Conservation (phyloP, 2,113 vertebrate species). For the Chaetops frenatus region DNA sequence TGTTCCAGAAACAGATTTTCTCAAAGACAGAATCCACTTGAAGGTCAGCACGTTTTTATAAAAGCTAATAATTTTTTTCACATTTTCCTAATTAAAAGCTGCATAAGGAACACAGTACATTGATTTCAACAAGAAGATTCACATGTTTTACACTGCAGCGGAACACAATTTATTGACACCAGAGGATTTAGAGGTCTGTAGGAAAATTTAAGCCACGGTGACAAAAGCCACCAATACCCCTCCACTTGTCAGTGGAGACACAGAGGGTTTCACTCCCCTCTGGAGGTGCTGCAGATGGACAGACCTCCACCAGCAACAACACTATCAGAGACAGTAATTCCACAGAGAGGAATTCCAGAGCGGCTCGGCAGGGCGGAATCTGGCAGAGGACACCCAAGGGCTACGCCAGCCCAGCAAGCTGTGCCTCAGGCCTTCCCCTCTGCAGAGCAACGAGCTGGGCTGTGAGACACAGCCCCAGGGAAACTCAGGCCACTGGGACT, state of each 20-base stretch:
- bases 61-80: background rate
- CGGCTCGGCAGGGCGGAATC: background rate
- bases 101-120: background rate
- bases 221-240: background rate
- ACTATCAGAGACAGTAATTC: background rate
- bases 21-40: background rate
- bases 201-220: background rate
- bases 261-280: background rate
- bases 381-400: background rate
- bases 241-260: background rate
- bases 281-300: background rate
- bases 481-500: background rate
- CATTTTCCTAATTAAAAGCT: background rate
- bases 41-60: background rate
- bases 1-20: background rate
- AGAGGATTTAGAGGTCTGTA: background rate
- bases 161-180: background rate
- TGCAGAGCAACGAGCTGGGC: background rate
- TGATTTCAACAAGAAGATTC: background rate
- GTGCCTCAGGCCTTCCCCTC: background rate
- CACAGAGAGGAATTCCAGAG: background rate
- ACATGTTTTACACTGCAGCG: background rate
- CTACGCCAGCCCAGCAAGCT: background rate
- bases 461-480: background rate
- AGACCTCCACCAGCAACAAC: background rate